Evolutionary conservation across 2,888 invertebrate genomes (phyloP), one percentile per base, ranked within the genome.

Genomic region (Eledona agricola): DNA sequence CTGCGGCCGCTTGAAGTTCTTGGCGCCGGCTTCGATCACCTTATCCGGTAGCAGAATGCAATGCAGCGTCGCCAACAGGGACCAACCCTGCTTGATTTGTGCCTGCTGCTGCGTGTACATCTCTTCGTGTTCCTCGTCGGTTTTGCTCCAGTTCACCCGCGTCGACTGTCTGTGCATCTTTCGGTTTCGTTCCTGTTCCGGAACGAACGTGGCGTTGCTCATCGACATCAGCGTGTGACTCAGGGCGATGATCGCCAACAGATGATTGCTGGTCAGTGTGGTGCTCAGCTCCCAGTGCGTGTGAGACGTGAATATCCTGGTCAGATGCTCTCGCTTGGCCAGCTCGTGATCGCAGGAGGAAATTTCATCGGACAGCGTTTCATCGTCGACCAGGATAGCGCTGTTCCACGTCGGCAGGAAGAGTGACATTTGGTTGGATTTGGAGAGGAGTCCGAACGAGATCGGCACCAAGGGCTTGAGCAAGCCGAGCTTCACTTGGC

Each of bases 191-290:
- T 93, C 93, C 73, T 90, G 90, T 66, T 93, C 93, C 0, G 92
- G 90, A 57, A 94, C 86, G 76, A 97, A 96, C 23, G 93, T 92
- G 17, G 96, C 94, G 68, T 93, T 94, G 73, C 90, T 93, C 94
- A 98, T 96, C 1, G 96, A 93, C 95, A 98, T 95, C 35, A 99
- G 82, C 0, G 98, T 98, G 77, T 99, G 96, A 35, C 97, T 92
- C 47, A 97, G 83, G 0, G 97, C 90, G 40, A 98, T 94, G 57
- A 98, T 88, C 42, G 96, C 90, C 59, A 99, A 80, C 55, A 99
- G 83, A 76, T 99, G 99, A 78, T 96, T 95, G 7, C 96, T 97
- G 1, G 97, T 97, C 15, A 98, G 78, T 0, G 95, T 93, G 1
- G 93, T 93, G 63, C 95, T 96, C 35, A 98, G 80, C 79, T 96